phyloP scores from a whole-genome alignment of 2,888 invertebrate species.

The Melinaea menophilus region DNA sequence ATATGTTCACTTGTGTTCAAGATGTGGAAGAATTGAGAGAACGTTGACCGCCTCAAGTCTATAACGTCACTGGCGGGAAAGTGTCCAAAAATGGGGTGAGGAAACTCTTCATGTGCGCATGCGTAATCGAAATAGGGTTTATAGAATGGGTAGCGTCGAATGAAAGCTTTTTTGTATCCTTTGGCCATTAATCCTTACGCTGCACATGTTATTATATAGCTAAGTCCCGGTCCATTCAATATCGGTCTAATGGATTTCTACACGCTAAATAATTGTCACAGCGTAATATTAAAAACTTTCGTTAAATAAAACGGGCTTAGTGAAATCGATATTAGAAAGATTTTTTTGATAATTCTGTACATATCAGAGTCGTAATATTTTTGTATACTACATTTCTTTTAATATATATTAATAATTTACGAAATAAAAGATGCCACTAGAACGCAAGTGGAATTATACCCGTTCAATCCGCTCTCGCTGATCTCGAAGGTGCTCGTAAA shows the following conservation, averaged over 20 bases:
- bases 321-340: too few species aligned
- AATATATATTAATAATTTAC: too few species aligned
- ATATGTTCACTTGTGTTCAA: slow-evolving; percentile 31
- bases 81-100: slow-evolving; percentile 40
- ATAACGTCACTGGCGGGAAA: slow-evolving; percentile 60
- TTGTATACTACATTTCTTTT: too few species aligned
- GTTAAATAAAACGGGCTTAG: too few species aligned
- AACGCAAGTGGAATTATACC: too few species aligned
- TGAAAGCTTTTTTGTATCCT: slow-evolving; percentile 31
- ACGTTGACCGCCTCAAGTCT: slow-evolving; percentile 39
- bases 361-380: too few species aligned
- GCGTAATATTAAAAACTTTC: background rate
- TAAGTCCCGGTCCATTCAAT: slow-evolving; percentile 3
- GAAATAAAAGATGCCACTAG: too few species aligned
- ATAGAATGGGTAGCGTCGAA: slow-evolving; percentile 26
- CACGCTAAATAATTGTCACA: background rate
- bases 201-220: slow-evolving; percentile 14
- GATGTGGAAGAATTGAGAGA: slow-evolving; percentile 22
- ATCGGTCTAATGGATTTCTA: slow-evolving; percentile 4
- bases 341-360: too few species aligned
- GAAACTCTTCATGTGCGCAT: slow-evolving; percentile 47
- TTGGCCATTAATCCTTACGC: slow-evolving; percentile 22
- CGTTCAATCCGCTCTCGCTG: too few species aligned
- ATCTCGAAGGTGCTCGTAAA: too few species aligned
- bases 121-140: slow-evolving; percentile 42